These are phyloP conservation scores for Aphodius granarius DNA, from an alignment of 2,888 invertebrate genomes.

Conservation along the genomic window DNA sequence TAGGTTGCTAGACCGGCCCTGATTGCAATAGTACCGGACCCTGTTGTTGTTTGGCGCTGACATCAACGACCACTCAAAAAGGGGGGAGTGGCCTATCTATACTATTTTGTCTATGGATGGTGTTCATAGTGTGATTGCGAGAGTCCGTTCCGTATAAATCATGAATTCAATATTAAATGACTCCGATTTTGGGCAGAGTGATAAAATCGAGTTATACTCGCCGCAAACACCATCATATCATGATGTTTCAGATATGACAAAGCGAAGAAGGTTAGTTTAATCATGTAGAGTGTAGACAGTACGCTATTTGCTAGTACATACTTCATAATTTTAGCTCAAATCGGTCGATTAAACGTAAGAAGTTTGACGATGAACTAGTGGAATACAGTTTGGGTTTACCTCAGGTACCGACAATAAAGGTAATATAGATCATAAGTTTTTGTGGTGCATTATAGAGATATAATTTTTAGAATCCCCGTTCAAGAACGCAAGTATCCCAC, in stretches of 20 bases:
- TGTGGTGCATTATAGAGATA: neutral
- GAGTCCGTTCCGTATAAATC: too few relatives aligned
- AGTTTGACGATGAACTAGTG: conserved; percentile 96
- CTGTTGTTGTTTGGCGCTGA: too few relatives aligned
- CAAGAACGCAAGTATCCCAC: conserved; percentile 53
- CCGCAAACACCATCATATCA: conserved; percentile 33
- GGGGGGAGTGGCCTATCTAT: too few relatives aligned
- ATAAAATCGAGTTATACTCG: conserved; percentile 31
- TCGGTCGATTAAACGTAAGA: conserved; percentile 90
- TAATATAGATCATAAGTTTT: conserved; percentile 29
- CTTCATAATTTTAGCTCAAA: conserved; percentile 70
- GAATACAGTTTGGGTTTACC: conserved; percentile 82
- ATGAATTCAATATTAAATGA: conserved; percentile 39
- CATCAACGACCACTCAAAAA: too few relatives aligned
- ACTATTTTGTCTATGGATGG: too few relatives aligned
- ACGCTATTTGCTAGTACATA: conserved; percentile 3
- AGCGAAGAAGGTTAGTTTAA: conserved; percentile 45
- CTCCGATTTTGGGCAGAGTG: conserved; percentile 40
- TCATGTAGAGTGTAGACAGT: conserved; percentile 4
- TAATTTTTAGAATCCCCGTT: conserved; percentile 46
- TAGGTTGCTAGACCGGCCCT: too few relatives aligned
- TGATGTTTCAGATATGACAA: conserved; percentile 48
- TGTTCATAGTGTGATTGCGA: too few relatives aligned
- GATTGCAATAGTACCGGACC: too few relatives aligned
- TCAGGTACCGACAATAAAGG: conserved; percentile 53